phyloP scores from a whole-genome alignment of 2,888 invertebrate species.

The Cylloceria caligata region DNA sequence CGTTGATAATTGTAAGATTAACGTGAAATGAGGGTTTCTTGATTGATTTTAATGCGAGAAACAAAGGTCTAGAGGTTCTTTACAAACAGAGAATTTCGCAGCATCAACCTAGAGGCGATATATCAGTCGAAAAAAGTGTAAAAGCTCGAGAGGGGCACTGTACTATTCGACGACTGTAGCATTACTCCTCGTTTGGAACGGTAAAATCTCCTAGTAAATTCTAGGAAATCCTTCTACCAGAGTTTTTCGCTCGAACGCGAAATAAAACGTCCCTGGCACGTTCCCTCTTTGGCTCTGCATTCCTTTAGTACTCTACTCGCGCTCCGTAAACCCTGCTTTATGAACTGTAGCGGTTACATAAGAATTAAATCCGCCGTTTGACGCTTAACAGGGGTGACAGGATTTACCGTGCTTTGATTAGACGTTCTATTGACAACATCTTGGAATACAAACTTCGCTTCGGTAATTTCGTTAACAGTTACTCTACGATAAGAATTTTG shows the following conservation, averaged over 20 bases:
- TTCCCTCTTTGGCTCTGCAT: not conserved
- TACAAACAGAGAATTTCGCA: slow-evolving; percentile 10
- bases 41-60: slow-evolving; percentile 8
- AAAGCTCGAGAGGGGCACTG: slow-evolving; percentile 7
- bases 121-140: slow-evolving; percentile 13
- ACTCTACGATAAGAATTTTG: too few species aligned
- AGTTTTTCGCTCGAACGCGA: slow-evolving; percentile 18
- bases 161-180: slow-evolving; percentile 20
- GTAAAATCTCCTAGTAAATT: slow-evolving; percentile 44
- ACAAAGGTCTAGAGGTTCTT: not conserved
- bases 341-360: slow-evolving; percentile 35
- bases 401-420: slow-evolving; percentile 24
- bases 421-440: slow-evolving; percentile 27
- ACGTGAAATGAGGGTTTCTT: not conserved
- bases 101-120: not conserved
- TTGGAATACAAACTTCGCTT: not conserved
- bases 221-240: slow-evolving; percentile 29
- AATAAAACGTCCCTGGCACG: slow-evolving; percentile 37
- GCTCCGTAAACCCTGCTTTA: not conserved
- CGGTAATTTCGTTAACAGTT: not conserved
- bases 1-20: slow-evolving; percentile 2
- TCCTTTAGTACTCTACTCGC: not conserved
- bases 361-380: slow-evolving; percentile 47
- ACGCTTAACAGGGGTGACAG: not conserved
- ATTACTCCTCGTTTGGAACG: slow-evolving; percentile 48